phyloP scores from a whole-genome alignment of 2,113 vertebrate species.

The Brachypteracias leptosomus region DNA sequence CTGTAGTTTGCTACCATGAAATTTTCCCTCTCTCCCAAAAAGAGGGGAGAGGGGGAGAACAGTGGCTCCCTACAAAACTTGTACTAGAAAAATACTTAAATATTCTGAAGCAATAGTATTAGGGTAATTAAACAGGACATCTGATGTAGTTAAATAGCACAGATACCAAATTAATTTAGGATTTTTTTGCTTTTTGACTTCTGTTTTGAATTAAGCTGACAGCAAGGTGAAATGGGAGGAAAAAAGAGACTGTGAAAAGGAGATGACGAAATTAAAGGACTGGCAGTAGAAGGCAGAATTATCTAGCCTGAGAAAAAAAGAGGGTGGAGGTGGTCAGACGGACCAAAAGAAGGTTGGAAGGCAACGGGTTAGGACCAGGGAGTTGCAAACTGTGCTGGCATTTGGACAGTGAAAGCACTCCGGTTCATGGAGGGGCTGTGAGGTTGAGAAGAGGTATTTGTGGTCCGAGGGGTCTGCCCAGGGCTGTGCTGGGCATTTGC shows the following conservation, averaged over 20 bases:
- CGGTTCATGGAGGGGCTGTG: accelerated
- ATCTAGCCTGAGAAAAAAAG: neutral
- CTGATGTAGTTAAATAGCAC: neutral
- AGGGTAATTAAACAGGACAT: neutral
- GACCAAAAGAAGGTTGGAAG: neutral
- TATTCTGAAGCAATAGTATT: neutral
- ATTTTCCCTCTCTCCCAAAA: too few species aligned
- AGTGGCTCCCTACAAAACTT: neutral
- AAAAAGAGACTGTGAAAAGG: neutral
- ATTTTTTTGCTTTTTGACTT: neutral
- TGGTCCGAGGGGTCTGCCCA: neutral
- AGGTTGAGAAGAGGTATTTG: neutral
- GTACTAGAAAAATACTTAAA: neutral
- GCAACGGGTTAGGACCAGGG: neutral
- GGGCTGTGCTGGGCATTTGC: neutral
- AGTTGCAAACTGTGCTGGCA: neutral
- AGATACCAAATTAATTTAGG: neutral
- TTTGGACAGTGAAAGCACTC: neutral
- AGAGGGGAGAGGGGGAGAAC: neutral
- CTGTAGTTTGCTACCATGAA: neutral
- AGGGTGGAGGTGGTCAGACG: neutral
- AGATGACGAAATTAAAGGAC: neutral
- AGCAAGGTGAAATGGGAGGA: neutral
- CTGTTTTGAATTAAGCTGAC: neutral
- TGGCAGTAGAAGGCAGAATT: neutral